These are phyloP conservation scores for Invenusta paracnida DNA, from an alignment of 2,888 invertebrate species.

Conservation along the genomic window DNA sequence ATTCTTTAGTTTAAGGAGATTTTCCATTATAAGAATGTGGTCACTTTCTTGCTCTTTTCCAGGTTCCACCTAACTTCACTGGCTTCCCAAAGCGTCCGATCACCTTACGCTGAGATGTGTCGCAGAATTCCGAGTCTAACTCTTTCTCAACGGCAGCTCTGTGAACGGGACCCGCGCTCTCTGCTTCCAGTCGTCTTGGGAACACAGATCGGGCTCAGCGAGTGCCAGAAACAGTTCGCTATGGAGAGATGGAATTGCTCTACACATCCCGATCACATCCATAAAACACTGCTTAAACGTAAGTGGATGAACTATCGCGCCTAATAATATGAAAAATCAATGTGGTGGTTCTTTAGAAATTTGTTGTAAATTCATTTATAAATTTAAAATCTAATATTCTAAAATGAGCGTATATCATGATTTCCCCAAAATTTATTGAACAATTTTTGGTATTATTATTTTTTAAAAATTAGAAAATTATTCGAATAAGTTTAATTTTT, in stretches of 20 bases:
- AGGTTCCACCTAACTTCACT: slow-evolving; percentile 8
- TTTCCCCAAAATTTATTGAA: too few relatives aligned
- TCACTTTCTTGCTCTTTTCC: background rate
- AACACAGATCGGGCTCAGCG: background rate
- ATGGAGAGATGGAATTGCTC: background rate
- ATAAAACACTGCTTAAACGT: background rate
- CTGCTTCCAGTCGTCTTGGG: background rate
- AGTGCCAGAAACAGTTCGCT: background rate
- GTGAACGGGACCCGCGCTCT: background rate
- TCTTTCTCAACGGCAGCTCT: background rate
- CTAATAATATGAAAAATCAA: too few relatives aligned
- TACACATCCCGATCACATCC: background rate
- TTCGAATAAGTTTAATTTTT: too few relatives aligned
- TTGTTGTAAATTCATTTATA: background rate
- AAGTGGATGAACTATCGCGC: background rate
- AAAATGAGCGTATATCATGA: too few relatives aligned
- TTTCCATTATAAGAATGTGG: background rate
- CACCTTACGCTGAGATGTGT: background rate
- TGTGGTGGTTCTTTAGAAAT: too few relatives aligned
- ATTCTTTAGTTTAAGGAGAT: too few relatives aligned
- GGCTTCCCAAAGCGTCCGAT: background rate
- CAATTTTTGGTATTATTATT: too few relatives aligned
- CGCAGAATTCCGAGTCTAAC: background rate
- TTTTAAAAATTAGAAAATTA: too few relatives aligned
- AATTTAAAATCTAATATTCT: too few relatives aligned